Percentiles rank a stretch among this genome's conserved stretches.
phyloP scores from a whole-genome alignment of 2,113 vertebrate species.

The Helogale parvula region DNA sequence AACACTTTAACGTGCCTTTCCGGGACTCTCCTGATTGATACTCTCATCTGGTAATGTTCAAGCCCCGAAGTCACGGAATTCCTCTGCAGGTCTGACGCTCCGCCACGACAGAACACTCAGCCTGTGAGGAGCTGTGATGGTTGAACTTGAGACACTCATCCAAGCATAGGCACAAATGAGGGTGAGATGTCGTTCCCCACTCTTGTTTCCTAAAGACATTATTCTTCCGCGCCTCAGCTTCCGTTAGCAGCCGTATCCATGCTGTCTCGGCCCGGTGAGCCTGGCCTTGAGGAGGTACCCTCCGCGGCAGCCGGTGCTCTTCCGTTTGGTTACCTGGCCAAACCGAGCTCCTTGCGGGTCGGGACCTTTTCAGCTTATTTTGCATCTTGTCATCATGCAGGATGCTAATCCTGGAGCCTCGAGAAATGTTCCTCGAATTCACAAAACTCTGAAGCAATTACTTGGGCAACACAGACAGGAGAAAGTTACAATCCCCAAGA shows the following conservation, averaged over 20 bases:
- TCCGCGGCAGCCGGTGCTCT: rapidly evolving
- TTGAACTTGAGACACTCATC: background rate
- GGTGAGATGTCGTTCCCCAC: rapidly evolving
- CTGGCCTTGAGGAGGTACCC: rapidly evolving
- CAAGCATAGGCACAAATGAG: background rate
- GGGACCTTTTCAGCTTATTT: background rate
- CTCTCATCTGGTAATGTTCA: background rate
- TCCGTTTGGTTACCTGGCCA: background rate
- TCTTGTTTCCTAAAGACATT: rapidly evolving
- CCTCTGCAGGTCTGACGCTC: background rate
- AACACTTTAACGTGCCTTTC: background rate
- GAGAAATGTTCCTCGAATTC: background rate
- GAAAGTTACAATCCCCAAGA: background rate
- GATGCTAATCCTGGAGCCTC: background rate
- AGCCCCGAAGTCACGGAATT: rapidly evolving
- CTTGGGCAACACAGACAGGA: background rate
- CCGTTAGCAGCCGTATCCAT: rapidly evolving
- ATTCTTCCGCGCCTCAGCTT: background rate
- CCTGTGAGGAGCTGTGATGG: rapidly evolving
- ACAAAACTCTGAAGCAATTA: background rate
- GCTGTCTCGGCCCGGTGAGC: background rate
- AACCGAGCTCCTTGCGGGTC: background rate
- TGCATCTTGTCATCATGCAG: background rate
- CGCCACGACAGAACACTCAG: too few species aligned
- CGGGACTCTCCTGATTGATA: background rate